Base-by-base conservation (phyloP, 2,888 invertebrate species). In the Acronicta leporina region DNA sequence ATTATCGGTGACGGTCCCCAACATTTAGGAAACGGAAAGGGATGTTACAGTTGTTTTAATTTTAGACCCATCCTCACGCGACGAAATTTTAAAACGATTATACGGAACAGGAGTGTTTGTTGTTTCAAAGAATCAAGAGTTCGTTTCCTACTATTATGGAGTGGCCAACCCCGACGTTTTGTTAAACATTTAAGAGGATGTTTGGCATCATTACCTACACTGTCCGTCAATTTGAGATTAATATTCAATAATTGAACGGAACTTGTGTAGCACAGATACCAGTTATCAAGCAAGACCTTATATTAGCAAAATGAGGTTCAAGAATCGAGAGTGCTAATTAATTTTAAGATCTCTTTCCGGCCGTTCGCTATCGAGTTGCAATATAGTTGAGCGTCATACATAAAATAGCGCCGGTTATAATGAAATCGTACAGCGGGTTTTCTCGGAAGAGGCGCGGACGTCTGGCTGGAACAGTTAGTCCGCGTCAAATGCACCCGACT, bases 11-110 rank as follows among this genome's bases (percentile, higher is more conserved):
- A 75, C 82, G 73, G 75, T 75, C 59, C 62, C 50, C 33, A 68
- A 73, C 68, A 68, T 66, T 60, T 60, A 79, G 83, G 82, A 86
- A 86, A 80, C 87, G 89, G 89, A 89, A 88, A 84, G 75, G 86
- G 86, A 88, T 85, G 87, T 85, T 85, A 77, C 79, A 81, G 73
- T 73, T 75, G 67, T 77, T 83, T 82, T 84, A 72, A 65, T 87
- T 87, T 87, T 83, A 71, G 80, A 80, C 75, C 79, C 68, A 81
- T 75, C 73, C 64, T 75, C 59, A 67, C 55, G 59, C 64, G 73
- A 79, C 75, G 73, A 75, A 75, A 72, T 78, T 80, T 74, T 76
- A 69, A 75, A 80, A 77, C 76, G 76, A 72, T 79, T 76, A 56
- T 75, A 79, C 75, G 81, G 80, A 80, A 80, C 81, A 75, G 63